Base-by-base conservation (phyloP, 2,888 invertebrate species). In the Synanthedon formicaeformis region DNA sequence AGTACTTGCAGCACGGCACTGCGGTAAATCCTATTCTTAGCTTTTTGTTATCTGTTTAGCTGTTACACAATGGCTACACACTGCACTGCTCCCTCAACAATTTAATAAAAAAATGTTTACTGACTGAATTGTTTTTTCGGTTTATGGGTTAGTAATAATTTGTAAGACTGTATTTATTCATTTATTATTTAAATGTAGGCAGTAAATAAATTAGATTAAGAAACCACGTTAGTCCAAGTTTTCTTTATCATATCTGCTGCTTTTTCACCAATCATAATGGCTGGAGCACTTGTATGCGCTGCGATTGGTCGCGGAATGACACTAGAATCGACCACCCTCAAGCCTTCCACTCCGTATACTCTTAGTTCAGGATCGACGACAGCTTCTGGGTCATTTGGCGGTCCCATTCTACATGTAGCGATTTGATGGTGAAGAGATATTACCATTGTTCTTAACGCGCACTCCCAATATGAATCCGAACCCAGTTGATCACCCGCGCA, bases 191-290 rank as follows among this genome's bases (percentile, higher is more conserved):
- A 16, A 49, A 18, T 16, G 6, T 49, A 49, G 4, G 10, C 49
- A 11, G 18, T 13, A 13, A 49, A 8, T 16, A 10, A 49, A 49
- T 49, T 16, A 14, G 6, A 49, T 18, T 2, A 18, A 2, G 23
- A 49, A 2, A 49, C 49, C 6, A 69, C 67, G 64, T 83, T 81
- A n/a, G 69, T 69, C 90, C 88, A 92, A 23, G 89, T 82, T 50
- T 75, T 71, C 70, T 88, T 90, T 54, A 93, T 90, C 72, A 93
- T 78, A 70, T 93, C 92, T 1, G 92, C 90, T 3, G 90, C 92
- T 64, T 92, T 93, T 73, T 94, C 94, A 3, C 91, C 94, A 48
- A 94, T 91, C 92, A 93, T 92, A 45, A 91, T 88, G 0, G 91
- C 88, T 0, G 92, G 90, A 0, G 91, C 91, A 67, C 90, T 90